Evolutionary conservation across 1,140 invertebrate species (phyloP).

Genomic region (Thrips palmi): DNA sequence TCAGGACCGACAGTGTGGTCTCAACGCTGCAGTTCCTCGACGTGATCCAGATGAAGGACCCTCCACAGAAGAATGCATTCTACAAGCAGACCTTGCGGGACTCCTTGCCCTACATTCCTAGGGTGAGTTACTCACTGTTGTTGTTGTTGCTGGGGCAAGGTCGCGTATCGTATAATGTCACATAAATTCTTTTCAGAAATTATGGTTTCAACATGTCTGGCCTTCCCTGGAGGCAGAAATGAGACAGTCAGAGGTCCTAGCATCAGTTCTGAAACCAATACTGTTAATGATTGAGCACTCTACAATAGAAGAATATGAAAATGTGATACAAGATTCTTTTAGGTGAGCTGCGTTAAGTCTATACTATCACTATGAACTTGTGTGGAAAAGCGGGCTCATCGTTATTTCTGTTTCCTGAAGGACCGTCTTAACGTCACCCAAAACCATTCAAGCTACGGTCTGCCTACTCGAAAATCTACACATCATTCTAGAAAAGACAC

Average conservation of each 20-base stretch:
- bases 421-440: slow-evolving; percentile 59
- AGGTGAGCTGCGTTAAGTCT: slow-evolving; percentile 37
- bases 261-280: slow-evolving; percentile 73
- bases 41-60: slow-evolving; percentile 81
- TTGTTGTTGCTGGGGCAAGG: neutral
- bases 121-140: slow-evolving; percentile 37
- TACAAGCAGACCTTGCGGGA: slow-evolving; percentile 73
- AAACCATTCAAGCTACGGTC: slow-evolving; percentile 78
- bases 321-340: slow-evolving; percentile 63
- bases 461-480: slow-evolving; percentile 83
- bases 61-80: slow-evolving; percentile 72
- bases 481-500: slow-evolving; percentile 74
- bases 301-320: slow-evolving; percentile 63
- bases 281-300: slow-evolving; percentile 74
- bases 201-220: slow-evolving; percentile 89
- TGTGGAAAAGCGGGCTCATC: no score
- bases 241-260: slow-evolving; percentile 65
- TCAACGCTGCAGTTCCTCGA: slow-evolving; percentile 82
- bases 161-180: neutral
- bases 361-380: no score
- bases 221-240: slow-evolving; percentile 74
- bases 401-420: slow-evolving; percentile 22
- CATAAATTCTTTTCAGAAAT: slow-evolving; percentile 47
- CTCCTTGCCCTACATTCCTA: slow-evolving; percentile 70
- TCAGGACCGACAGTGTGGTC: slow-evolving; percentile 68